Conservation (phyloP, 2,888 invertebrate species). For the Cryptocheilus praepositus region DNA sequence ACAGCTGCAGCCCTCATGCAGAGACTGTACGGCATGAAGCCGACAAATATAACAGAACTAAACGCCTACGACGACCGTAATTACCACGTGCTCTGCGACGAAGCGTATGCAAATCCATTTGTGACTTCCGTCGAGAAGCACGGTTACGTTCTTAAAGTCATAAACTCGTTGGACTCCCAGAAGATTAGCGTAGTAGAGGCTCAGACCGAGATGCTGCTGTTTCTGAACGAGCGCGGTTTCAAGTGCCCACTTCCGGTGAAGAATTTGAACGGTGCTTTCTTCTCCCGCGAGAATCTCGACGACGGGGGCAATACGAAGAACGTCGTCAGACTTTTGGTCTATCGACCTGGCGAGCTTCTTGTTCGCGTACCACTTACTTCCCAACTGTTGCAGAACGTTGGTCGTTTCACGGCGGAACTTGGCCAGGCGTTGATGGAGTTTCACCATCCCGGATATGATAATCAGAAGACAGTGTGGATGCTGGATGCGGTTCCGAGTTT, state of each 20-base stretch:
- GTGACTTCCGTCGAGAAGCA: constrained; percentile 77
- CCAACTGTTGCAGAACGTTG: constrained; percentile 82
- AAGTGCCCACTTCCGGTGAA: constrained; percentile 83
- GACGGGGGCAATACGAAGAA: constrained; percentile 74
- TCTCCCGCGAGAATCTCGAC: constrained; percentile 76
- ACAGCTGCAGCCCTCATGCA: constrained; percentile 77
- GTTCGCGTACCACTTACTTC: constrained; percentile 79
- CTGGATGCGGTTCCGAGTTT: constrained; percentile 82
- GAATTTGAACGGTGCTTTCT: constrained; percentile 81
- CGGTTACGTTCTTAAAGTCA: constrained; percentile 88
- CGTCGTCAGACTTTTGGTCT: constrained; percentile 86
- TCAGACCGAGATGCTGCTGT: constrained; percentile 84
- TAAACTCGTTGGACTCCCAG: constrained; percentile 88
- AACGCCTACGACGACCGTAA: constrained; percentile 89
- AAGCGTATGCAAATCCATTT: constrained; percentile 79
- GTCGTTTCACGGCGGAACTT: constrained; percentile 83
- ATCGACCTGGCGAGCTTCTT: constrained; percentile 84
- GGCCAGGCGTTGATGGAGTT: constrained; percentile 84
- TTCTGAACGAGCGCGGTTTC: constrained; percentile 80
- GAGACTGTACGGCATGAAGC: constrained; percentile 80
- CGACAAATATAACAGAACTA: constrained; percentile 78
- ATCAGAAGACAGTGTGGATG: constrained; percentile 86
- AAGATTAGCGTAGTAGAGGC: constrained; percentile 82
- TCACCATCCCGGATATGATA: constrained; percentile 82
- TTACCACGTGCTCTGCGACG: constrained; percentile 80